Percentiles rank a stretch among this genome's conserved stretches.
Conservation (phyloP, 1,140 invertebrate genomes). For the Colletes gigas region DNA sequence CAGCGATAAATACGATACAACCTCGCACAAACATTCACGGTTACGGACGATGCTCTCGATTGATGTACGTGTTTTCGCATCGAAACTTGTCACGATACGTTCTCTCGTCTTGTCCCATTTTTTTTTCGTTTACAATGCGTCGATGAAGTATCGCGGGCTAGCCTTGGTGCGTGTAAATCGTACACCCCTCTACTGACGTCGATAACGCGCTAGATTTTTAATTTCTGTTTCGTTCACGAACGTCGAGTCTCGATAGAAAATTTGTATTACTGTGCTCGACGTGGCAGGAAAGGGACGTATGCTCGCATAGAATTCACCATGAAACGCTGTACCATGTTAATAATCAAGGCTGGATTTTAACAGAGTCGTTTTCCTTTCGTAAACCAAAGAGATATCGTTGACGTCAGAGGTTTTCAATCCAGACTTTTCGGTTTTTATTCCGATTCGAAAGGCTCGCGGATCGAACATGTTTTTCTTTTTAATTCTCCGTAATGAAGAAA, state of each 20-base stretch:
- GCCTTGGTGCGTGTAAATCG: constrained; percentile 29
- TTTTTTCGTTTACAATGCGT: not conserved
- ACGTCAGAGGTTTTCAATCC: no score
- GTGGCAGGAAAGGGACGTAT: not conserved
- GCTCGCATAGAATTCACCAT: not conserved
- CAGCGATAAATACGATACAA: constrained; percentile 33
- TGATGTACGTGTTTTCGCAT: not conserved
- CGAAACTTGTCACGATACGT: not conserved
- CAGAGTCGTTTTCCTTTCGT: not conserved
- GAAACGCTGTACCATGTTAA: constrained; percentile 37
- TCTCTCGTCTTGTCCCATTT: not conserved
- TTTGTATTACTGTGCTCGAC: not conserved
- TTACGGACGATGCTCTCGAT: not conserved
- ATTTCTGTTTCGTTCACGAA: not conserved
- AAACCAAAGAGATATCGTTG: no score
- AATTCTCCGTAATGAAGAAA: no score
- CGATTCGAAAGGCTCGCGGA: no score
- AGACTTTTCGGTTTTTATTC: no score
- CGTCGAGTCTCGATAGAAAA: not conserved
- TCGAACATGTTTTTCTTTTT: no score
- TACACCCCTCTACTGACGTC: not conserved
- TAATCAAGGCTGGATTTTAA: constrained; percentile 12
- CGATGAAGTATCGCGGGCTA: constrained; percentile 1
- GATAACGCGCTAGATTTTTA: not conserved
- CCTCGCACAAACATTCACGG: constrained; percentile 57